Base-by-base conservation (phyloP, 2,113 vertebrate species). In the Atrichornis clamosus region DNA sequence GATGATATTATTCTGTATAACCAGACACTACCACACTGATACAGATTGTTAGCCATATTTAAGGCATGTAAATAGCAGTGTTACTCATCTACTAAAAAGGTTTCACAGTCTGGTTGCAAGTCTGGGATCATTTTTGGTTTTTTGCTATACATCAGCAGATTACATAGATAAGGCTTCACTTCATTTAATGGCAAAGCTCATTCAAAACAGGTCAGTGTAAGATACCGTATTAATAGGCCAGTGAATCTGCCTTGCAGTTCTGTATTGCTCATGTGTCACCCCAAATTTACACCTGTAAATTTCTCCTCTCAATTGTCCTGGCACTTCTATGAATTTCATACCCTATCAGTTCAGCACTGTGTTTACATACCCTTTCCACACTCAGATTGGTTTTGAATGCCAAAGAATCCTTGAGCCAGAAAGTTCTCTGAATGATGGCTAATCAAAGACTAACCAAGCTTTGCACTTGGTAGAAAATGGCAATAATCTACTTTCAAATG, bases 351-450 rank as follows among this genome's bases (percentile, higher is more conserved):
- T 96, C 94, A 89, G 60, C 72, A 80, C 28, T 77, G 70, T 83
- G 77, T 96, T 98, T 96, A 65, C 59, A 94, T 79, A 88, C 33
- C 14, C 6, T 90, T 95, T 96, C 77, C 89, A 92, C 63, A 88
- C 65, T 92, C 89, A 85, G 37, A 65, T 37, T 96, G 75, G 30
- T 91, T 92, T 97, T 96, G 90, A 92, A 90, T 67, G 81, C 77
- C 73, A 93, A 93, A 79, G 52, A 87, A 80, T 63, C 3, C 0
- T 14, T 39, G 60, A 95, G 50, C 81, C 87, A 93, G 78, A 94
- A 97, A 85, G 72, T 88, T 84, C n/a, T 91, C 73, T 53, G 67
- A 93, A 95, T 35, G 60, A 95, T 39, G 50, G 35, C 18, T 42
- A 76, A 75, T 74, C 37, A 72, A 90, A 74, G 41, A 82, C 65